Evolutionary conservation across 2,888 invertebrate genomes (phyloP), one percentile per base, ranked within the genome.

Genomic region (Rhaphigaster nebulosa): DNA sequence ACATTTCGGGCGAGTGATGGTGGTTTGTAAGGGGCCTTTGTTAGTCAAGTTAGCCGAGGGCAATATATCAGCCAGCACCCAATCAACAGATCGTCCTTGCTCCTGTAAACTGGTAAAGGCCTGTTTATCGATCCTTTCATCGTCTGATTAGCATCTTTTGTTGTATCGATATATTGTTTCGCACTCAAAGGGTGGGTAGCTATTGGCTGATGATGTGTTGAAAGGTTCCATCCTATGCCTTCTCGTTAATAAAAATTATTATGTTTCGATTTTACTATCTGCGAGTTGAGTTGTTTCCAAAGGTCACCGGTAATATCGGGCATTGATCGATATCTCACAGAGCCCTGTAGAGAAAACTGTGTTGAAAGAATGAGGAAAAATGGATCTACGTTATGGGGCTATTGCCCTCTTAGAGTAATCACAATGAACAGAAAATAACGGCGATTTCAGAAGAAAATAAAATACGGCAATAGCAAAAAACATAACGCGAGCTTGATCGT

Each of bases 21-120:
- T 0, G n/a, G 29, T n/a, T 60, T 60, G n/a, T 29, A n/a, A 60
- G 4, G 29, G 13, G 13, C 13, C n/a, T 29, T 60, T 60, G 1
- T 26, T 26, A 6, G 4, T 23, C 20, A 60, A n/a, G 60, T 60
- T 29, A n/a, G 10, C n/a, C 1, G 29, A 8, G 0, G 12, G 13
- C 29, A 60, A 60, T 60, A n/a, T 60, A 60, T 60, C n/a, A n/a
- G 10, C 8, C 29, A n/a, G 3, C 29, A n/a, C 12, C 60, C 60
- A 60, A 60, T 60, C 60, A 60, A 60, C 60, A 60, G 60, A 29
- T 60, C 60, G 60, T 60, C 60, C 60, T 60, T 60, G 60, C 60
- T 60, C 60, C 60, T 60, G 13, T 60, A 60, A 60, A 29, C 60
- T n/a, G 60, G 12, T 60, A 60, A 60, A n/a, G 29, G 60, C 60